Conservation (phyloP, 2,797 vertebrate genomes). For the Echeneis naucrates region DNA sequence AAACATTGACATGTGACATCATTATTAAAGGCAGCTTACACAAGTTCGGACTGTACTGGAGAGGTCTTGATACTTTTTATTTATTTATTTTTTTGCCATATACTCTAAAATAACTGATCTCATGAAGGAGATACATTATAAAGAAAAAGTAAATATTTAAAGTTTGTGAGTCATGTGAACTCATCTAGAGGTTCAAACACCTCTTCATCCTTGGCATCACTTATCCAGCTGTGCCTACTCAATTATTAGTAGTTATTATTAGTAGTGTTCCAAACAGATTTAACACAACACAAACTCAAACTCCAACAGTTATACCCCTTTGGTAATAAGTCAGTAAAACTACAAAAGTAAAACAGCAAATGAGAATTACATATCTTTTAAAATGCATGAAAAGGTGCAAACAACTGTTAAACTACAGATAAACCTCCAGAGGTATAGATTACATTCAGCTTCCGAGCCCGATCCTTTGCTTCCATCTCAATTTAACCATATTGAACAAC, state of each 20-base stretch:
- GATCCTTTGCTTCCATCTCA: conserved; percentile 23
- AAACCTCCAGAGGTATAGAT: conserved; percentile 26
- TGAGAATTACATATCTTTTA: conserved; percentile 7
- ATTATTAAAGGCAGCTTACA: conserved; percentile 5
- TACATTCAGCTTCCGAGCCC: conserved; percentile 46
- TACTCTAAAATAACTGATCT: neutral
- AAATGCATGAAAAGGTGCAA: conserved; percentile 48
- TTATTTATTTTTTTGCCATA: neutral
- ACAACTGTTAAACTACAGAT: conserved; percentile 31
- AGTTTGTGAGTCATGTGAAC: neutral
- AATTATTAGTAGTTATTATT: conserved; percentile 15
- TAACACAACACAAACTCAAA: conserved; percentile 45
- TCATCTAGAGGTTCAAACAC: neutral
- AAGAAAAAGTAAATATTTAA: no score
- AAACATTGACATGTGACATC: conserved; percentile 2
- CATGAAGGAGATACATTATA: neutral
- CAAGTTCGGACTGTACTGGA: neutral
- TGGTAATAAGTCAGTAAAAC: conserved; percentile 30
- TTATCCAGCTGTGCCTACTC: neutral
- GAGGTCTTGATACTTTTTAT: neutral
- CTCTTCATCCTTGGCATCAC: neutral
- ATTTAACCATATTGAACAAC: conserved; percentile 23
- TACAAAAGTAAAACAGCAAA: conserved; percentile 21
- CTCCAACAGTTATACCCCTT: conserved; percentile 48
- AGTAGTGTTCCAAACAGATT: conserved; percentile 32